A percentile compares a stretch with the other conserved stretches of the same genome.
These are phyloP conservation scores for Megaceryle maxima DNA, from an alignment of 2,113 vertebrate genomes.

Conservation along the genomic window DNA sequence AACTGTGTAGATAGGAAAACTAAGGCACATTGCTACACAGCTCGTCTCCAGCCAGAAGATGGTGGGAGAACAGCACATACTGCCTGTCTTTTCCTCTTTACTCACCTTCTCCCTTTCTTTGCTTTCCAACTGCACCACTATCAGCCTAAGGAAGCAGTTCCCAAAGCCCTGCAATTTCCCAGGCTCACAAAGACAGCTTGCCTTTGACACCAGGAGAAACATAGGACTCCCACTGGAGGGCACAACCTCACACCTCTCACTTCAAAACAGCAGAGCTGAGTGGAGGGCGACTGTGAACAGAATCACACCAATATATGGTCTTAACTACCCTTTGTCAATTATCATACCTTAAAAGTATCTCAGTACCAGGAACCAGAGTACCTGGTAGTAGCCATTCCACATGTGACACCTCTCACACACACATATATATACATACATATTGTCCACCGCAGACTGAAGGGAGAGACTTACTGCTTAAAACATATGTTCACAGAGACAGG, in stretches of 20 bases:
- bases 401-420: neutral
- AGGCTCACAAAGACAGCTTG: neutral
- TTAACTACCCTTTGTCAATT: neutral
- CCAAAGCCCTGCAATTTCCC: neutral
- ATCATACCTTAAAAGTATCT: neutral
- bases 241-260: neutral
- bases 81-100: neutral
- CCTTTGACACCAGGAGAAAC: neutral
- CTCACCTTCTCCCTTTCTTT: neutral
- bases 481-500: neutral
- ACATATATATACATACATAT: neutral
- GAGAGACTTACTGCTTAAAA: neutral
- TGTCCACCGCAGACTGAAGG: neutral
- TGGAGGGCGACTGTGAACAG: neutral
- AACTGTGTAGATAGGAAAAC: neutral
- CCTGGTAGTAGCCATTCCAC: neutral
- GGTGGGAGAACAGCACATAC: neutral
- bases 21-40: neutral
- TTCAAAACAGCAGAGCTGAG: neutral
- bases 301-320: neutral
- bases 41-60: neutral
- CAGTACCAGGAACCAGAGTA: neutral
- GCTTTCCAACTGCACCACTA: neutral
- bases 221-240: neutral
- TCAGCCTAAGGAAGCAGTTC: neutral